Conservation (phyloP, 1,140 invertebrate genomes). For the Euwallacea similis region DNA sequence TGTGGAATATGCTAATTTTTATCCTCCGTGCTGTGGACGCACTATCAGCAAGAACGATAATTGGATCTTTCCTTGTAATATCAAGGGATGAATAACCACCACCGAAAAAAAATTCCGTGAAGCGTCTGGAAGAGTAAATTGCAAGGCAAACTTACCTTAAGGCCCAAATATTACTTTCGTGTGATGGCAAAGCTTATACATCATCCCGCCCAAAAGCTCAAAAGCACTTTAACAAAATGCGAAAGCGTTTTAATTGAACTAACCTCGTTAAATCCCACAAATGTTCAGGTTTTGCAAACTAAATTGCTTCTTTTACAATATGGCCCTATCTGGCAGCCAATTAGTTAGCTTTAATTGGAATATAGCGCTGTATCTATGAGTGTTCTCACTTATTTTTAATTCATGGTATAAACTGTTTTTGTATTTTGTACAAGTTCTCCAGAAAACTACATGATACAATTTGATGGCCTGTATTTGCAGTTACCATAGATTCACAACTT, state of each 20-base stretch:
- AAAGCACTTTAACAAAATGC: conserved; percentile 4
- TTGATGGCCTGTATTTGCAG: background rate
- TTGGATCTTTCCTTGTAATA: conserved; percentile 3
- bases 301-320: conserved; percentile 7
- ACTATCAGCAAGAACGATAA: conserved; percentile 36
- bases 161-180: background rate
- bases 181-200: background rate
- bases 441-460: too few relatives aligned
- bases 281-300: background rate
- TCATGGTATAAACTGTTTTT: background rate
- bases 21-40: conserved; percentile 16
- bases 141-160: too few relatives aligned
- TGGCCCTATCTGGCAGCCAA: background rate
- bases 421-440: too few relatives aligned
- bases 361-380: background rate
- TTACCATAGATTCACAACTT: background rate
- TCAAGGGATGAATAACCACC: too few relatives aligned
- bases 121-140: background rate
- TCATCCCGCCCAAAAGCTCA: background rate
- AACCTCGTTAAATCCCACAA: background rate
- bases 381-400: background rate
- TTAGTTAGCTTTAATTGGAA: conserved; percentile 1
- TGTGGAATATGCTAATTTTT: conserved; percentile 35
- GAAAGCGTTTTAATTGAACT: conserved; percentile 10
- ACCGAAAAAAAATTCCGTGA: background rate